Evolutionary conservation across 2,888 invertebrate species (phyloP).

Genomic region (Euspilapteryx auroguttella): DNA sequence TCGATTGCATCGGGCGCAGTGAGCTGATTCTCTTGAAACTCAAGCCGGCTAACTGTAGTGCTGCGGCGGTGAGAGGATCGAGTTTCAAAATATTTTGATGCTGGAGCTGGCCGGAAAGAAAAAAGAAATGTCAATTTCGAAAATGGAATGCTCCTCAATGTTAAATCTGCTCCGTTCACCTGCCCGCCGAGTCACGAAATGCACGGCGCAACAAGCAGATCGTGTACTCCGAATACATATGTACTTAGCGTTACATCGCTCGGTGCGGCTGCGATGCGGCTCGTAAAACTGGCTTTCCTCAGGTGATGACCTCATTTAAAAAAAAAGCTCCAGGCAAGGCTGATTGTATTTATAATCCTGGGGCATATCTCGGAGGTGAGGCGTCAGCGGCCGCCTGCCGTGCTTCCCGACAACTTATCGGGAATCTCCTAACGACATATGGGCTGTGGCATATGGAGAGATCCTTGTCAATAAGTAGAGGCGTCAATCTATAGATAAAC

Average conservation of each 20-base stretch:
- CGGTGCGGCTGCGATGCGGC: slow-evolving; percentile 23
- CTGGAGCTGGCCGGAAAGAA: slow-evolving; percentile 19
- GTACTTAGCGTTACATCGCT: slow-evolving; percentile 16
- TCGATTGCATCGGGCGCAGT: too few species aligned
- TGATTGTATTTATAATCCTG: too few species aligned
- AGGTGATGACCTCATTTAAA: slow-evolving; percentile 36
- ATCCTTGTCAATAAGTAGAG: slow-evolving; percentile 13
- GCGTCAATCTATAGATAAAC: too few species aligned
- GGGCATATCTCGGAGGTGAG: too few species aligned
- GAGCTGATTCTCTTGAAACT: slow-evolving; percentile 1
- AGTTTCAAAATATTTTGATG: slow-evolving; percentile 24
- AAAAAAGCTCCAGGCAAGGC: slow-evolving; percentile 22
- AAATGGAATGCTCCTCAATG: slow-evolving; percentile 16
- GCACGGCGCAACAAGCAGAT: slow-evolving; percentile 18
- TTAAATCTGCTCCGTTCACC: slow-evolving; percentile 23
- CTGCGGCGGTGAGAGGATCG: too few species aligned
- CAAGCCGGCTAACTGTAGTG: too few species aligned
- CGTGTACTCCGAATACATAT: slow-evolving; percentile 17
- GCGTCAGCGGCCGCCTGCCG: slow-evolving; percentile 1
- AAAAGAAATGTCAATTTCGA: slow-evolving; percentile 22
- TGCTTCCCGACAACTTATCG: slow-evolving; percentile 13
- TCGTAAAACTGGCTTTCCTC: slow-evolving; percentile 25
- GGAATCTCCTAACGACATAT: slow-evolving; percentile 15
- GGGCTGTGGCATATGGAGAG: slow-evolving; percentile 23
- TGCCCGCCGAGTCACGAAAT: slow-evolving; percentile 23